phyloP scores from a whole-genome alignment of 1,140 invertebrate genomes.

The Armadillidium nasatum region DNA sequence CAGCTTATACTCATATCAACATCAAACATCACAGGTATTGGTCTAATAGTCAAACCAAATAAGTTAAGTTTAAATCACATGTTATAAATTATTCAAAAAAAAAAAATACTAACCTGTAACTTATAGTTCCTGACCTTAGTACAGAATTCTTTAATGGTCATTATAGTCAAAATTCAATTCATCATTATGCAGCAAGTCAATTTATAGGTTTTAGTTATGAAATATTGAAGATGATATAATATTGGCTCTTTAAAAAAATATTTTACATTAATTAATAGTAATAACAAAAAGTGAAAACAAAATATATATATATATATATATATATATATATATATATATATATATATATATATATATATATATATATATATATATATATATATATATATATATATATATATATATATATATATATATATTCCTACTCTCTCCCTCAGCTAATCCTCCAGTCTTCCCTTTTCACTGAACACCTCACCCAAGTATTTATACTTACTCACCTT shows the following conservation, averaged over 20 bases:
- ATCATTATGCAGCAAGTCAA: not conserved
- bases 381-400: constrained; percentile 1
- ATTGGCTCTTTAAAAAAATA: not conserved
- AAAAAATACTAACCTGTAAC: no score
- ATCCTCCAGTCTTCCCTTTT: no score
- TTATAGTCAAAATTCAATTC: not conserved
- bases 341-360: not conserved
- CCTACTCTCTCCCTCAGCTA: not conserved
- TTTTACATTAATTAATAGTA: no score
- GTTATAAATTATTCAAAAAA: no score
- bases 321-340: not conserved
- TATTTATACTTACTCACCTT: no score
- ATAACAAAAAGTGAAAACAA: no score
- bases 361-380: not conserved
- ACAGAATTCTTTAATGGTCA: not conserved
- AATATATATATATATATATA: not conserved
- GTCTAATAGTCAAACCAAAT: not conserved
- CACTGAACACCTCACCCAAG: not conserved
- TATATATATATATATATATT: constrained; percentile 6
- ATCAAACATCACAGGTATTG: not conserved
- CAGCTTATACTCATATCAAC: not conserved
- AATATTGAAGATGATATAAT: not conserved
- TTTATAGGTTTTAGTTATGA: not conserved
- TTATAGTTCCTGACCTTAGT: not conserved
- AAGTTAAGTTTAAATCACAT: not conserved